Evolutionary conservation across 2,888 invertebrate genomes (phyloP), one percentile per base, ranked within the genome.

Genomic region (Papilio demoleus): DNA sequence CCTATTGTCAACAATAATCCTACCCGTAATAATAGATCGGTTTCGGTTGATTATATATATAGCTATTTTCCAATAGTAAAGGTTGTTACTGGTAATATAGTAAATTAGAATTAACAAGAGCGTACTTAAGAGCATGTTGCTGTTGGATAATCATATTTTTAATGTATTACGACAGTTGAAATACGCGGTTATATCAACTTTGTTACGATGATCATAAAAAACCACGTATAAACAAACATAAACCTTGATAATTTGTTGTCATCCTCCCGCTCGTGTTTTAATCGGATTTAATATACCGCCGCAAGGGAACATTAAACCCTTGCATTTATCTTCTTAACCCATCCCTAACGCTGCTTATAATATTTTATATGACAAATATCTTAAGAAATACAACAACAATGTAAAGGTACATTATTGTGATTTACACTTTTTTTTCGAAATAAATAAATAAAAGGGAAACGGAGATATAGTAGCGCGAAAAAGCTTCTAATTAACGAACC

Each of bases 241-340:
- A 19, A 24, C 40, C 60, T 11, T n/a, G 60, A 17, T 65, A 65
- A 31, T 45, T 60, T 50, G 36, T 66, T 24, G 36, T 60, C 36
- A 36, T 17, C 11, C 45, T 47, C 45, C 27, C 31, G 27, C 38
- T 47, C 36, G 9, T 40, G 4, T 17, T 40, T 5, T 67, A 42
- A 42, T 42, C 61, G 27, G 53, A 62, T 61, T 67, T 67, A 9
- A 53, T 62, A 53, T 67, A 40, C n/a, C 31, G 42, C 67, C 53
- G 42, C 61, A 40, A 53, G 67, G 53, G 31, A 34, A 56, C 31
- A 31, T 40, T 34, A 19, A 67, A 61, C 42, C 27, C 61, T 40
- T 9, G 53, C 17, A 47, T 60, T 36, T 47, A 38, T 17, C 38
- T 38, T 5, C 17, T 47, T 50, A 38, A 31, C 27, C 17, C n/a